Conservation (phyloP, 1,140 invertebrate genomes). For the Dendrolimus punctatus region DNA sequence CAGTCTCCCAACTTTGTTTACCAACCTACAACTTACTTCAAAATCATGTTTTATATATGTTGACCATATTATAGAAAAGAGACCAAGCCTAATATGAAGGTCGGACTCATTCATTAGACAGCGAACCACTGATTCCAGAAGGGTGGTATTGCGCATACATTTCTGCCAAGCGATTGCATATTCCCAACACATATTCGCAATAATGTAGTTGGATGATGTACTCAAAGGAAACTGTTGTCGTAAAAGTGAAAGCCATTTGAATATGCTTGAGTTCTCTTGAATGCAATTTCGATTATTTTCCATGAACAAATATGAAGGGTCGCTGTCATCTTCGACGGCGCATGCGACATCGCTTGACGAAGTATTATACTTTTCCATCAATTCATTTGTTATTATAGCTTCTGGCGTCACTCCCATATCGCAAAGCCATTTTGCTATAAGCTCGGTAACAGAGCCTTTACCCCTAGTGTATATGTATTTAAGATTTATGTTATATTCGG, state of each 20-base stretch:
- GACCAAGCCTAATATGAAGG: constrained; percentile 78
- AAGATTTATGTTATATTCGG: constrained; percentile 79
- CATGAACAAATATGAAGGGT: constrained; percentile 39
- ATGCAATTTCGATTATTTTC: constrained; percentile 43
- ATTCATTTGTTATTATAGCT: constrained; percentile 49
- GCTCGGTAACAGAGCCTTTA: constrained; percentile 87
- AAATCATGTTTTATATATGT: constrained; percentile 85
- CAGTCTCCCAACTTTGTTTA: constrained; percentile 91
- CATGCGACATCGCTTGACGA: constrained; percentile 13
- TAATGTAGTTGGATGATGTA: constrained; percentile 82
- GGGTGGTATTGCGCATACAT: constrained; percentile 77
- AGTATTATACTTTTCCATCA: constrained; percentile 33
- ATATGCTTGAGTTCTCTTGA: constrained; percentile 59
- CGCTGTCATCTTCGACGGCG: constrained; percentile 26
- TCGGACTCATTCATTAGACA: constrained; percentile 76
- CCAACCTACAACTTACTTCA: constrained; percentile 81
- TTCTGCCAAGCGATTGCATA: constrained; percentile 90
- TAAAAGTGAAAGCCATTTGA: constrained; percentile 75
- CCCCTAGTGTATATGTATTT: constrained; percentile 83
- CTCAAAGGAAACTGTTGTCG: constrained; percentile 89
- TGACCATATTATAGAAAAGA: constrained; percentile 90
- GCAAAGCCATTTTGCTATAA: constrained; percentile 87
- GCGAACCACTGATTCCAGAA: constrained; percentile 76
- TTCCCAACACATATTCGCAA: constrained; percentile 93
- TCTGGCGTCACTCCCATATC: constrained; percentile 79